A percentile compares a stretch with the other conserved stretches of the same genome.
phyloP scores from a whole-genome alignment of 1,140 invertebrate species.

The Atopsyche davidsoni region DNA sequence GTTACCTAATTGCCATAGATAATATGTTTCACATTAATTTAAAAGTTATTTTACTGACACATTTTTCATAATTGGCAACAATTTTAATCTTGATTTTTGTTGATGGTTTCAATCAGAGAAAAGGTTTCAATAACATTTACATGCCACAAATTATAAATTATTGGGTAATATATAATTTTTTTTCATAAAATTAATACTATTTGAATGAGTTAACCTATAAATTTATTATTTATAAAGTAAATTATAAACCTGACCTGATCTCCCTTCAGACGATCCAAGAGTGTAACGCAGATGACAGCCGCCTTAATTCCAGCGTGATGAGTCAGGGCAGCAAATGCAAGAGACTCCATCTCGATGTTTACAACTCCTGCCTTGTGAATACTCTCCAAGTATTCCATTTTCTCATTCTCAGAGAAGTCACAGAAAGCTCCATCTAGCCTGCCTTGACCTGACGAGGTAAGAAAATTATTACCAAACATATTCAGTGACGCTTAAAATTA shows the following conservation, averaged over 20 bases:
- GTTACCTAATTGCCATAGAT: too few species aligned
- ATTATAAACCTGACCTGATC: constrained; percentile 69
- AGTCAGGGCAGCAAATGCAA: constrained; percentile 88
- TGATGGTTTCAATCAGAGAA: too few species aligned
- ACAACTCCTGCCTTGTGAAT: constrained; percentile 74
- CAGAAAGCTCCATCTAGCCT: constrained; percentile 96
- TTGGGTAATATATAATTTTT: not conserved
- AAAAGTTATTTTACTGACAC: too few species aligned
- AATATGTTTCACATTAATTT: too few species aligned
- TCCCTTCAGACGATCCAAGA: constrained; percentile 89
- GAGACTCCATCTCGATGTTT: constrained; percentile 98
- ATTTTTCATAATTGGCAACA: too few species aligned
- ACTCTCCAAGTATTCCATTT: constrained; percentile 78
- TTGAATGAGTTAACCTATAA: too few species aligned
- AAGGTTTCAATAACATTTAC: too few species aligned
- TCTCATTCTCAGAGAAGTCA: constrained; percentile 84
- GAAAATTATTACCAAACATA: not conserved
- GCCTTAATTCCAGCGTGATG: constrained; percentile 90
- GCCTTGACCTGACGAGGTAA: constrained; percentile 61
- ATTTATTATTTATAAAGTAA: too few species aligned
- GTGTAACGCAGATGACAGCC: constrained; percentile 87
- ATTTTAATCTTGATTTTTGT: too few species aligned
- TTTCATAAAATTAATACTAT: constrained; percentile 8
- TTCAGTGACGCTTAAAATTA: not conserved
- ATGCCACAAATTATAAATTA: too few species aligned